Conservation (phyloP, 2,113 vertebrate genomes). For the Rhabdornis inornatus region DNA sequence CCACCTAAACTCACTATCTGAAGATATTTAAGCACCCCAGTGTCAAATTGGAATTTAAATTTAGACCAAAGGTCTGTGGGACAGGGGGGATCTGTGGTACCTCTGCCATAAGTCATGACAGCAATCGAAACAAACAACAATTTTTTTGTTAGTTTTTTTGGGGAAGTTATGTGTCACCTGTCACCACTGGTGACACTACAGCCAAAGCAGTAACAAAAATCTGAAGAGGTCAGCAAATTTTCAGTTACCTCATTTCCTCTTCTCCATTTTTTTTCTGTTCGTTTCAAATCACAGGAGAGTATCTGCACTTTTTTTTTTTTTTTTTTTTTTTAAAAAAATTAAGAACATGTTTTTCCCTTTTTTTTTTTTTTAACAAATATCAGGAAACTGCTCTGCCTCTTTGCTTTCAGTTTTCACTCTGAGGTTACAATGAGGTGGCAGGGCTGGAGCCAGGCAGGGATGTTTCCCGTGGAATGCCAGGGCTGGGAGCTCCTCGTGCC, state of each 20-base stretch:
- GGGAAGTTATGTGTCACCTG: constrained; percentile 13
- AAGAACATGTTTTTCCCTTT: too few species aligned
- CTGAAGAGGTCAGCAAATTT: background rate
- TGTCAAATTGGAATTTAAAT: background rate
- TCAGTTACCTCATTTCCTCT: constrained; percentile 30
- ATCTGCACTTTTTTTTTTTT: background rate
- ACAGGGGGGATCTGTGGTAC: background rate
- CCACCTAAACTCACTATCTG: background rate
- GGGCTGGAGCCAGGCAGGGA: background rate
- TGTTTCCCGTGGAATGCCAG: background rate
- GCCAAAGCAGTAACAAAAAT: constrained; percentile 6
- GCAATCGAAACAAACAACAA: background rate
- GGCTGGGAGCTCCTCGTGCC: background rate
- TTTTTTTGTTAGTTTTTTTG: background rate
- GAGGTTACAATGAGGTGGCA: background rate
- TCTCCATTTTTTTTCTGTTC: background rate
- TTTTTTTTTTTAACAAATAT: background rate
- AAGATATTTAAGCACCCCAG: background rate
- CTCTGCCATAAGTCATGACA: background rate
- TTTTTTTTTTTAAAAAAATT: background rate
- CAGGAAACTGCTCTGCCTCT: background rate
- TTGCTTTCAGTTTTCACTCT: background rate
- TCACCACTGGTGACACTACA: background rate
- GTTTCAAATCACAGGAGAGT: background rate
- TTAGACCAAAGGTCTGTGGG: background rate